These are phyloP conservation scores for Hylaeus volcanicus DNA, from an alignment of 1,140 invertebrate genomes.

Conservation along the genomic window DNA sequence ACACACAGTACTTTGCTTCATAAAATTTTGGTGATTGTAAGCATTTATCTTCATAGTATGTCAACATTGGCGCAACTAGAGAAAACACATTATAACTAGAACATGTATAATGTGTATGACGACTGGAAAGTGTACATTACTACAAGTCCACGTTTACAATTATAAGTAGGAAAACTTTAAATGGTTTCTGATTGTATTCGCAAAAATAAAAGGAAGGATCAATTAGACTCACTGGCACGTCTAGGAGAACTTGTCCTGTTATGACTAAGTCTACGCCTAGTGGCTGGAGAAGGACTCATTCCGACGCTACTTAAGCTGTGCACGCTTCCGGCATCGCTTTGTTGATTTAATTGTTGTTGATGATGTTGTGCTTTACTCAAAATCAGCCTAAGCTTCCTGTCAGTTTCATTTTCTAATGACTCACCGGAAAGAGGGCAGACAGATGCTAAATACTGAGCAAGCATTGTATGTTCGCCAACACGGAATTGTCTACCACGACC, in stretches of 20 bases:
- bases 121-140: constrained; percentile 60
- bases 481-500: constrained; percentile 93
- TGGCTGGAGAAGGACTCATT: constrained; percentile 76
- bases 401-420: constrained; percentile 90
- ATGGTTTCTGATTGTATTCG: constrained; percentile 14
- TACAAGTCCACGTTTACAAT: constrained; percentile 56
- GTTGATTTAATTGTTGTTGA: constrained; percentile 89
- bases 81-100: constrained; percentile 70
- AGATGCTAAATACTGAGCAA: constrained; percentile 91
- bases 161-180: constrained; percentile 24
- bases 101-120: constrained; percentile 44
- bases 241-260: constrained; percentile 82
- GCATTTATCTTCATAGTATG: constrained; percentile 75
- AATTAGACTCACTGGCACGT: constrained; percentile 82
- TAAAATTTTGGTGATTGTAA: constrained; percentile 74
- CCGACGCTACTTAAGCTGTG: constrained; percentile 78
- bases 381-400: constrained; percentile 91
- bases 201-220: constrained; percentile 23
- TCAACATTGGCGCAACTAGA: constrained; percentile 74
- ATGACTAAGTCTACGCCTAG: constrained; percentile 75
- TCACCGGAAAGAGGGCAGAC: constrained; percentile 89
- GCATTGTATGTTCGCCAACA: constrained; percentile 89
- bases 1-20: constrained; percentile 73
- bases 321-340: constrained; percentile 79
- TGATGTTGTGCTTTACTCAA: constrained; percentile 94